Evolutionary conservation across 2,888 invertebrate genomes (phyloP).

Genomic region (Elegia similella): DNA sequence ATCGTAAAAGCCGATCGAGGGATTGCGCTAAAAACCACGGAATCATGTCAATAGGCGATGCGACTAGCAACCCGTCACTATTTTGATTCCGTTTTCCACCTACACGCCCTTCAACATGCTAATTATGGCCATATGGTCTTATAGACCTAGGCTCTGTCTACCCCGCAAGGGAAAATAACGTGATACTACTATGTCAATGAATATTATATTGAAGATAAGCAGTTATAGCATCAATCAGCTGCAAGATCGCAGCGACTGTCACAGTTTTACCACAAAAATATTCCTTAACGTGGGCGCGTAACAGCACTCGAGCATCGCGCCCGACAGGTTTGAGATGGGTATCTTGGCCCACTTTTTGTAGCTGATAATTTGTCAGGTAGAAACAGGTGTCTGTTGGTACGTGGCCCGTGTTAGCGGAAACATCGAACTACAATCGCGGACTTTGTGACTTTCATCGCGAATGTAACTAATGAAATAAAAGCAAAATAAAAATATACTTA

Average conservation of each 20-base stretch:
- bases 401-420: slow-evolving; percentile 4
- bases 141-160: too few species aligned
- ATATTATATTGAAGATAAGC: not conserved
- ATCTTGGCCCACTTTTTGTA: slow-evolving; percentile 10
- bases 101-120: too few species aligned
- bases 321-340: slow-evolving; percentile 9
- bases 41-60: too few species aligned
- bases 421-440: not conserved
- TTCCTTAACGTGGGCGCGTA: slow-evolving; percentile 1
- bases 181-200: too few species aligned
- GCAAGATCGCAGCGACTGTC: not conserved
- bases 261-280: slow-evolving; percentile 3
- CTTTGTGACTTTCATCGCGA: not conserved
- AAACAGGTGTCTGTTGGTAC: slow-evolving; percentile 10
- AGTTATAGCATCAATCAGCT: not conserved
- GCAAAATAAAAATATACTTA: too few species aligned
- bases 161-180: too few species aligned
- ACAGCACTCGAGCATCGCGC: not conserved
- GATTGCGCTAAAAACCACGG: too few species aligned
- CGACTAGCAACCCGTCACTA: too few species aligned
- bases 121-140: too few species aligned
- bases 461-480: not conserved
- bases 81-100: too few species aligned
- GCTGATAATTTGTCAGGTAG: slow-evolving; percentile 14
- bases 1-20: too few species aligned